These are phyloP conservation scores for Aptenodytes forsteri DNA, from an alignment of 2,113 vertebrate genomes.

Conservation along the genomic window DNA sequence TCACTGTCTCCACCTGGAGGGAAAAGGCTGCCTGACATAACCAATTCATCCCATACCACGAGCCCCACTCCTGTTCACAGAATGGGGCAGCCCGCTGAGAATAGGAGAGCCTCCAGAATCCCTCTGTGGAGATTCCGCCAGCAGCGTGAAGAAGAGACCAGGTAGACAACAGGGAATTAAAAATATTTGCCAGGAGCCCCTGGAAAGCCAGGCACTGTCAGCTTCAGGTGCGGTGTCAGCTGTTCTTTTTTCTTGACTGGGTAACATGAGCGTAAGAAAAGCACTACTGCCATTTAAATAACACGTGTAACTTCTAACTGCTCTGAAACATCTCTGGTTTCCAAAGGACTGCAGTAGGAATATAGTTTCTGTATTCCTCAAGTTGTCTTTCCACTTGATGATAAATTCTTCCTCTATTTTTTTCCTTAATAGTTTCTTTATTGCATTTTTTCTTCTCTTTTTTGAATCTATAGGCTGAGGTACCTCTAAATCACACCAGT, in stretches of 20 bases:
- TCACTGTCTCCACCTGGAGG: slow-evolving; percentile 4
- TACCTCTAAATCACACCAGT: neutral
- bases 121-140: neutral
- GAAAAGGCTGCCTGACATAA: neutral
- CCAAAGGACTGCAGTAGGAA: neutral
- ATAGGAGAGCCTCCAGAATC: neutral
- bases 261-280: neutral
- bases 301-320: neutral
- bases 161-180: neutral
- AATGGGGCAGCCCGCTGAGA: neutral
- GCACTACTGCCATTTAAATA: neutral
- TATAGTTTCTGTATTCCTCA: neutral
- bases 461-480: neutral
- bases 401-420: neutral
- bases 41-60: fast-evolving
- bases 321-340: neutral
- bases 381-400: neutral
- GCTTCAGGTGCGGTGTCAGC: neutral
- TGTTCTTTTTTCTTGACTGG: neutral
- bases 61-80: neutral
- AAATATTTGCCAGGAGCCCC: neutral
- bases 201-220: neutral
- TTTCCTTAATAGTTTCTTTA: neutral
- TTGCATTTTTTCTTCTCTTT: neutral
- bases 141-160: neutral